Evolutionary conservation across 2,888 invertebrate species (phyloP).

Genomic region (Amiota communis): DNA sequence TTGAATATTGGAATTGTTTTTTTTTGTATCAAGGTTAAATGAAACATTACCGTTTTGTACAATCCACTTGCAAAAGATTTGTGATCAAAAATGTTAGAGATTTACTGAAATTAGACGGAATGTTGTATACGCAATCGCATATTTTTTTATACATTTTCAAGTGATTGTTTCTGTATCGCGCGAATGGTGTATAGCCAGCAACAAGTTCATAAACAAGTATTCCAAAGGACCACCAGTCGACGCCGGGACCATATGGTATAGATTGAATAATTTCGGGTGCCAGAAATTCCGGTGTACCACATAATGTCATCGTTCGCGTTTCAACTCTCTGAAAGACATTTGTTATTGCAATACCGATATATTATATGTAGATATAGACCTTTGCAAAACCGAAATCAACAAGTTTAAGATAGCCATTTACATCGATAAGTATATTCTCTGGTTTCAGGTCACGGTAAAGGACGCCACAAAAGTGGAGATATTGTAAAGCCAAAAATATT

Average conservation of each 20-base stretch:
- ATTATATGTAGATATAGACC: conserved; percentile 58
- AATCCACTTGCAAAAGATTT: conserved; percentile 85
- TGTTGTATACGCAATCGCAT: conserved; percentile 87
- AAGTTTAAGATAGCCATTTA: conserved; percentile 83
- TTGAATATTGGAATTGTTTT: too few relatives aligned
- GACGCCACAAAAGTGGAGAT: conserved; percentile 87
- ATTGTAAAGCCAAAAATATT: conserved; percentile 89
- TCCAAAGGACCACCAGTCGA: conserved; percentile 96
- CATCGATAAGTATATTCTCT: conserved; percentile 88
- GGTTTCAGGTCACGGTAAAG: conserved; percentile 92
- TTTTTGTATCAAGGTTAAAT: not conserved
- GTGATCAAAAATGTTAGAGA: conserved; percentile 86
- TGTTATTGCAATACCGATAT: not conserved
- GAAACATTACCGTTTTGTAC: conserved; percentile 76
- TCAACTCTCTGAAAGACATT: conserved; percentile 66
- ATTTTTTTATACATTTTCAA: conserved; percentile 96
- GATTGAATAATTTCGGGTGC: conserved; percentile 91
- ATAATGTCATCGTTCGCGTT: conserved; percentile 88
- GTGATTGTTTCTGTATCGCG: conserved; percentile 78
- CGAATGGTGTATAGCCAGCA: conserved; percentile 93
- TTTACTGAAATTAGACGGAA: conserved; percentile 85
- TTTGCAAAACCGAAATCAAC: conserved; percentile 96
- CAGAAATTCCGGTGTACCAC: conserved; percentile 95
- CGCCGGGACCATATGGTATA: conserved; percentile 90
- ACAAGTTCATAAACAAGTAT: conserved; percentile 90